Base-by-base conservation (phyloP, 2,113 vertebrate species). In the Petromus typicus region DNA sequence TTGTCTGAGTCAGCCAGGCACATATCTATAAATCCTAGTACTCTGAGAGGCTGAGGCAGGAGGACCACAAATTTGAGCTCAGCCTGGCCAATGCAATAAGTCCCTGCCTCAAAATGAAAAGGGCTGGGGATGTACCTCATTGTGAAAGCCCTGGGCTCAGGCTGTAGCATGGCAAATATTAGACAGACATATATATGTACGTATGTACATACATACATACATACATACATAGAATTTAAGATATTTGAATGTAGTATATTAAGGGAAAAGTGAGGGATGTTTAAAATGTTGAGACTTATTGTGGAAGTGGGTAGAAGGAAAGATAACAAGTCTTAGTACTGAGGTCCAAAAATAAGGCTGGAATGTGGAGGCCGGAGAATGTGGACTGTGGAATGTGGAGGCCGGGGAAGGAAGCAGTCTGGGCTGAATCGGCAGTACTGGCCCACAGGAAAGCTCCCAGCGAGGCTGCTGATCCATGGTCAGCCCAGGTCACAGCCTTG, bases 201-300 rank as follows among this genome's bases (percentile, higher is more conserved):
- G 32, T 8, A 71, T 18, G 23, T 40, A 40, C 20, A 40, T 20
- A 40, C 64, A 64, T 34, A 34, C 30, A 16, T 64, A 32, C n/a
- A 37, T 37, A 69, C 34, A 30, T 64, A 64, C 61, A 45, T 48
- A 75, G 14, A 63, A 76, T 71, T 89, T 73, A 64, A 37, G 32
- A 63, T 57, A 51, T 86, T 80, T 91, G 80, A 63, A 81, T 93
- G 86, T 92, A 90, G 9, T 43, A 27, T 92, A 66, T 89, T 75
- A 86, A 18, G 76, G 90, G 76, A 84, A 83, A 67, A 90, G 12
- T 51, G 63, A 43, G 83, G 59, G 30, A 63, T 79, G 18, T 67
- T 89, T 87, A 51, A 57, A 67, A 91, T 37, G 89, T 71, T 34
- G 48, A 91, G 10, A 40, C 34, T 88, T 86, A 54, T 54, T 87